phyloP scores from a whole-genome alignment of 2,797 vertebrate genomes.

The Selene dorsalis region DNA sequence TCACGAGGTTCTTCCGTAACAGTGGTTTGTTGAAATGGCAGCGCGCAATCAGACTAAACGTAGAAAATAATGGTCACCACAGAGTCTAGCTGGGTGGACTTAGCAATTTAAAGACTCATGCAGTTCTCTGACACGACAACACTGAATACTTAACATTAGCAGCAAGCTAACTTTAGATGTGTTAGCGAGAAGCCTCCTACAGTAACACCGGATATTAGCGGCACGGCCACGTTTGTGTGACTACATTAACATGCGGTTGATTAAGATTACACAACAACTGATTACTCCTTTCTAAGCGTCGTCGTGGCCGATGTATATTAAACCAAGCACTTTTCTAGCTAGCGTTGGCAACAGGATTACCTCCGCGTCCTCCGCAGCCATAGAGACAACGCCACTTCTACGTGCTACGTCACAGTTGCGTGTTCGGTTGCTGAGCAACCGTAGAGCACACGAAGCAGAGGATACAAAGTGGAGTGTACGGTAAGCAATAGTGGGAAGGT shows the following conservation, averaged over 20 bases:
- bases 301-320: neutral
- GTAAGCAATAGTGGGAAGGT: constrained; percentile 49
- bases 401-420: constrained; percentile 64
- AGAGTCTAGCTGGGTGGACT: neutral
- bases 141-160: constrained; percentile 39
- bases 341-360: constrained; percentile 50
- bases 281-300: accelerated
- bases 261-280: accelerated
- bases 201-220: neutral
- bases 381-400: constrained; percentile 70
- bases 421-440: constrained; percentile 65
- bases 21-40: neutral
- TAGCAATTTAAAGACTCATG: neutral
- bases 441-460: no score
- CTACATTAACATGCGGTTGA: neutral
- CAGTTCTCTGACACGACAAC: neutral
- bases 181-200: constrained; percentile 23
- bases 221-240: neutral
- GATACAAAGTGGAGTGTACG: neutral
- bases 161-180: constrained; percentile 30
- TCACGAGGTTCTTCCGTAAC: constrained; percentile 45
- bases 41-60: neutral
- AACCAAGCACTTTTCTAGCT: constrained; percentile 1
- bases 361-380: constrained; percentile 79
- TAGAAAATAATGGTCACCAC: neutral